These are phyloP conservation scores for Xiphophorus maculatus DNA, from an alignment of 2,113 vertebrate species.

Conservation along the genomic window DNA sequence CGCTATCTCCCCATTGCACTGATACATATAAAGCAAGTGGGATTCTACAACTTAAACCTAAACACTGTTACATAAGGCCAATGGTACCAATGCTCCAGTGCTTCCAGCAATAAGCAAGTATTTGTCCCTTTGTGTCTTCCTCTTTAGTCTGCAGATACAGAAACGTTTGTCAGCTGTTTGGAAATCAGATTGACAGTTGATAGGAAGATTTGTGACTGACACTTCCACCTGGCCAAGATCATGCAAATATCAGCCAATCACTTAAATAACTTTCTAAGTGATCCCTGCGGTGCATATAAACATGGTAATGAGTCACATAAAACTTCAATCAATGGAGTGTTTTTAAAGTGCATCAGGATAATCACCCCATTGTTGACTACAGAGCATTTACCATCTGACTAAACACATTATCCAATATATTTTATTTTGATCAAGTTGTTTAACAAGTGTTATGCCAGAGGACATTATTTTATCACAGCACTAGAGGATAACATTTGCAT, in stretches of 20 bases:
- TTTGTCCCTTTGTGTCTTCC: constrained; percentile 32
- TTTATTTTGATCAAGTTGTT: too few relatives aligned
- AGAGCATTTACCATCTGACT: too few relatives aligned
- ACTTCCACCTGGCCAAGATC: not conserved
- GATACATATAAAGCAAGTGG: too few relatives aligned
- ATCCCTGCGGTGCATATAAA: not conserved
- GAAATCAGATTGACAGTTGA: constrained; percentile 4
- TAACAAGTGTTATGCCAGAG: too few relatives aligned
- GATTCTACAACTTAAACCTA: too few relatives aligned
- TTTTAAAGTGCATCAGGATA: not conserved
- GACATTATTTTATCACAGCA: too few relatives aligned
- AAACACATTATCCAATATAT: too few relatives aligned
- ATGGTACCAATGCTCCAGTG: constrained; percentile 43
- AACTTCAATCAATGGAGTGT: not conserved
- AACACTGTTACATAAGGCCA: constrained; percentile 18
- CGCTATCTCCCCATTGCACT: too few relatives aligned
- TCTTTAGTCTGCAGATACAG: constrained; percentile 23
- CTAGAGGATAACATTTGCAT: too few relatives aligned
- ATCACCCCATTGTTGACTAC: not conserved
- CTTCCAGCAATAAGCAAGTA: constrained; percentile 58
- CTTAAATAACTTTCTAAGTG: constrained; percentile 8
- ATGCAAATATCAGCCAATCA: not conserved
- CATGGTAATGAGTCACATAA: not conserved
- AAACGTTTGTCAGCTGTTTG: constrained; percentile 28
- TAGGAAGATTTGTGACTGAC: too few relatives aligned